Conservation (phyloP, 2,797 vertebrate genomes). For the Anguilla marmorata region DNA sequence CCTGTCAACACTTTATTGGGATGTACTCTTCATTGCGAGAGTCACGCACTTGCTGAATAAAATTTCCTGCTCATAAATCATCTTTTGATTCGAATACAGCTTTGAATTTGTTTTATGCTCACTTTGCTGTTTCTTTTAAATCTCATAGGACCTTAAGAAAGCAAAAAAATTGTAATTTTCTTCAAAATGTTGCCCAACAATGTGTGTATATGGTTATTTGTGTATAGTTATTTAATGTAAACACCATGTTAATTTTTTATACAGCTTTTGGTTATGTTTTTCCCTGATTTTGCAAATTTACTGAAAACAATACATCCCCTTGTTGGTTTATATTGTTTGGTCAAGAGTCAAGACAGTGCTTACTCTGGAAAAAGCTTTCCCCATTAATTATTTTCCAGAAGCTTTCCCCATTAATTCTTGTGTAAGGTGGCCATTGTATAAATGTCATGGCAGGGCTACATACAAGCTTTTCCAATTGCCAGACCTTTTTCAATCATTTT, state of each 20-base stretch:
- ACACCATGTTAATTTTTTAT: background rate
- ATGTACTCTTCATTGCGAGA: background rate
- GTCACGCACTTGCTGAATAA: background rate
- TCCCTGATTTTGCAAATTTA: background rate
- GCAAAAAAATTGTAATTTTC: conserved; percentile 50
- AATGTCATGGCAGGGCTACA: background rate
- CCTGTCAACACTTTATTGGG: background rate
- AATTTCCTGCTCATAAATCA: background rate
- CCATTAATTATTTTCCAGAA: background rate
- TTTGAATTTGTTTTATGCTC: conserved; percentile 15
- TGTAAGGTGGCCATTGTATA: background rate
- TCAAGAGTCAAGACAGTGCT: background rate
- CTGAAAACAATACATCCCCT: background rate
- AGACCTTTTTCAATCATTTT: background rate
- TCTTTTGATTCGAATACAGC: background rate
- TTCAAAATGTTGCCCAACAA: conserved; percentile 48
- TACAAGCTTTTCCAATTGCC: background rate
- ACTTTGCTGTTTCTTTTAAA: conserved; percentile 27
- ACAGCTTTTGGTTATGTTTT: background rate
- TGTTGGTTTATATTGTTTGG: background rate
- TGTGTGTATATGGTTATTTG: conserved; percentile 57
- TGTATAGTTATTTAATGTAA: background rate
- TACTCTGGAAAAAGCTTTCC: background rate
- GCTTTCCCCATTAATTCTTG: background rate
- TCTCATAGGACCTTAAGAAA: conserved; percentile 46